Base-by-base conservation (phyloP, 2,113 vertebrate species). In the Marmota monax region DNA sequence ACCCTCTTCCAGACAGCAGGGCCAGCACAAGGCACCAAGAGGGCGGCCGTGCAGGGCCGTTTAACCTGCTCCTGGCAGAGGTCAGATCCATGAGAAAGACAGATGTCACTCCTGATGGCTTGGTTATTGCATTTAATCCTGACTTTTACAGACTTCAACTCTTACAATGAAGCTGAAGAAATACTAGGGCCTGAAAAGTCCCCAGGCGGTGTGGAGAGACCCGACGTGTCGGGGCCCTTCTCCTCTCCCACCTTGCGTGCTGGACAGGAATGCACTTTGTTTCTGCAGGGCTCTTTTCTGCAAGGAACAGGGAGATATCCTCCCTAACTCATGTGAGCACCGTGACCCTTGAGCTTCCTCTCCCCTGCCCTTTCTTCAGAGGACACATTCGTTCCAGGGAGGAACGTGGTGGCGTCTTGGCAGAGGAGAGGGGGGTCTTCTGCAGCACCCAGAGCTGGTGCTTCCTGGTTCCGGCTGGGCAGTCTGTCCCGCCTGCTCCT, bases 401-500 rank as follows among this genome's bases (percentile, higher is more conserved):
- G 25, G 18, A 70, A 37, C 0, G 1, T 5, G 53, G 37, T 2
- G 3, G 69, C 1, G 0, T 63, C 82, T 17, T 1, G 5, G 39
- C 29, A 16, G 22, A 22, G 8, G 7, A 77, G 27, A 77, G 34
- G 27, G 1, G 22, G 48, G 32, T 27, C 29, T 87, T 56, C 8
- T 1, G 39, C 56, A 22, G 25, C 45, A 3, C 34, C 63, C 34
- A 77, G 61, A 34, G 6, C 12, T 23, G 34, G 45, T 16, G 9
- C 0, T 48, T 56, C 45, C 61, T 13, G 12, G 82, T 27, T 48
- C 53, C 5, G 27, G 53, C 17, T 2, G 56, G 7, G 16, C 63
- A 0, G 2, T 9, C 56, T 18, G 3, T n/a, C 1, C 1, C 14
- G 2, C 27, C 34, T 34, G 29, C 0, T 0, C 4, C 9, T 48